These are phyloP conservation scores for Drosophila nr. perissopoda DNA, from an alignment of 2,888 invertebrate species.

Conservation along the genomic window DNA sequence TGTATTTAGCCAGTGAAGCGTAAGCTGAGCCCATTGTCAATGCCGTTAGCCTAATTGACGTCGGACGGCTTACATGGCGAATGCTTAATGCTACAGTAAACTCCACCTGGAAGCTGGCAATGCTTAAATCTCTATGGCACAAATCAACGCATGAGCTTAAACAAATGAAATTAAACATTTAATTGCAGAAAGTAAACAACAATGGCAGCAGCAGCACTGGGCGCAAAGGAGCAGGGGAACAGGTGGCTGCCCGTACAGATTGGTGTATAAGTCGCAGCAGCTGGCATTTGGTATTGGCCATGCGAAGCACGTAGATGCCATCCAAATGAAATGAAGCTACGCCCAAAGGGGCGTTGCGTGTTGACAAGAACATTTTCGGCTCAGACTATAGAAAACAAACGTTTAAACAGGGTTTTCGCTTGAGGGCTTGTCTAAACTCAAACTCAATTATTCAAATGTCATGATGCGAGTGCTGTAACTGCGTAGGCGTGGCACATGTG, in stretches of 20 bases:
- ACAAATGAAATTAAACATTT: conserved; percentile 62
- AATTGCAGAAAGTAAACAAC: conserved; percentile 64
- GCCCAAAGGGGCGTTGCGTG: conserved; percentile 45
- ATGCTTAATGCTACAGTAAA: conserved; percentile 36
- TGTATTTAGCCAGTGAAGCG: conserved; percentile 42
- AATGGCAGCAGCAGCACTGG: background rate
- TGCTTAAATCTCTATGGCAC: conserved; percentile 29
- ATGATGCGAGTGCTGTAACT: conserved; percentile 19
- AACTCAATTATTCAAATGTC: conserved; percentile 76
- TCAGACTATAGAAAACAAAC: conserved; percentile 54
- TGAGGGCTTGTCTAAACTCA: conserved; percentile 31
- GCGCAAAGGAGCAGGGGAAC: background rate
- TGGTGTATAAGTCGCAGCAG: conserved; percentile 60
- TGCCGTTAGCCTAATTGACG: conserved; percentile 63
- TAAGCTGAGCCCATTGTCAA: conserved; percentile 56
- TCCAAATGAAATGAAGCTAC: conserved; percentile 74
- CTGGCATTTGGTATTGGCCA: conserved; percentile 45
- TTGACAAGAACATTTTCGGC: conserved; percentile 46
- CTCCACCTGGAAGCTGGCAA: conserved; percentile 3
- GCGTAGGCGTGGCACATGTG: conserved; percentile 52
- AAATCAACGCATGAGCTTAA: conserved; percentile 48
- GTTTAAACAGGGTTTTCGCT: conserved; percentile 54
- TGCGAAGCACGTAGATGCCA: conserved; percentile 63
- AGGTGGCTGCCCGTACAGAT: conserved; percentile 54
- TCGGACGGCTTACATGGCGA: conserved; percentile 44